Conservation (phyloP, 2,113 vertebrate genomes). For the Antechinus flavipes region DNA sequence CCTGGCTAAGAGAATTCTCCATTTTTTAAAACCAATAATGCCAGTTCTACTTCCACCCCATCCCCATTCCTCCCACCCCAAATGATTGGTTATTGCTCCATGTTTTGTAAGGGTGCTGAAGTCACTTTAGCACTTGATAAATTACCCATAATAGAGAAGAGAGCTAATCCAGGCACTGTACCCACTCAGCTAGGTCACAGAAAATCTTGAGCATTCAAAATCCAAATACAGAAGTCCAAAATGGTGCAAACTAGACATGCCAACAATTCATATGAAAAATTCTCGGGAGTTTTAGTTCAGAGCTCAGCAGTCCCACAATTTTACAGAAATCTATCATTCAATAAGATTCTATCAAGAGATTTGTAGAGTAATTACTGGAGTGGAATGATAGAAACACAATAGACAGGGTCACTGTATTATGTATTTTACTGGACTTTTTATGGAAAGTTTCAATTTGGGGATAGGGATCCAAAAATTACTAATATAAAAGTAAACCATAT, state of each 20-base stretch:
- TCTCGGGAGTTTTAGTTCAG: slow-evolving; percentile 23
- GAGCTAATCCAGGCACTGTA: slow-evolving; percentile 27
- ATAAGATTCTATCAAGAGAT: slow-evolving; percentile 72
- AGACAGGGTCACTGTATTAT: background rate
- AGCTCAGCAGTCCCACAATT: slow-evolving; percentile 57
- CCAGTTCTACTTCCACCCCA: background rate
- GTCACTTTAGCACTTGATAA: background rate
- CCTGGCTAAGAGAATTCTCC: background rate
- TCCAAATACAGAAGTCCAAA: slow-evolving; percentile 52
- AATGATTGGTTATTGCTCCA: background rate
- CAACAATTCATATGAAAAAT: slow-evolving; percentile 57
- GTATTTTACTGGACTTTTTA: background rate
- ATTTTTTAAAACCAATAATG: background rate
- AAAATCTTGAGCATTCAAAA: slow-evolving; percentile 59
- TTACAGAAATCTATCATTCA: slow-evolving; percentile 69
- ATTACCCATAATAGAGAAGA: slow-evolving; percentile 29
- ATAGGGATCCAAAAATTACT: background rate
- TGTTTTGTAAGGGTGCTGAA: background rate
- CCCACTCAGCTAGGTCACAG: slow-evolving; percentile 36
- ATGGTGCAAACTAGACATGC: slow-evolving; percentile 30
- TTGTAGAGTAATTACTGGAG: slow-evolving; percentile 33
- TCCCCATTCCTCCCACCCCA: background rate
- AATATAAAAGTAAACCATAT: background rate
- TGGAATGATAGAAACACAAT: background rate
- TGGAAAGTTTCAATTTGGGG: background rate